Evolutionary conservation across 2,888 invertebrate genomes (phyloP), one percentile per base, ranked within the genome.

Genomic region (Lycaena phlaeas): DNA sequence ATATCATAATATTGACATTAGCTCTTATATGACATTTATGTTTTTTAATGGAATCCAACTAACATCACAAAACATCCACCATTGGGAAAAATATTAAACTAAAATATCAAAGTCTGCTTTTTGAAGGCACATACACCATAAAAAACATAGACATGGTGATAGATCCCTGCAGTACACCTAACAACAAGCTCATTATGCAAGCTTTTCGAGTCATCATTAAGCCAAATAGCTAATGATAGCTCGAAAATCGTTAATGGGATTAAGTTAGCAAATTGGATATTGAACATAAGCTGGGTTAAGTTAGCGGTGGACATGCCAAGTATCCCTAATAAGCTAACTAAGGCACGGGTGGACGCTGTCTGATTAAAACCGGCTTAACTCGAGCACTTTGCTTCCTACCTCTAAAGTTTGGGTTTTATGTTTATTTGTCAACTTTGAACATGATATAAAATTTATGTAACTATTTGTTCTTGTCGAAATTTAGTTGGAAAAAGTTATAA

Each of bases 301-400:
- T 73, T 65, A 53, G 68, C 56, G 70, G 75, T 73, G 71, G 75
- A 72, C 75, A 67, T 58, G 63, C 68, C 67, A 67, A 72, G 70
- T 70, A 68, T 64, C 63, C 56, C 67, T 79, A 77, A 82, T 81
- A 78, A 81, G 74, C 72, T 69, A 75, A 73, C 69, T 74, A 70
- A 71, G 68, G 62, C 70, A 69, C 57, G 61, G 56, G 51, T 48
- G 45, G 53, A 53, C 59, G 57, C 45, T 51, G 55, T 49, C 64
- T 67, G 70, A 74, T 74, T 78, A 78, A 76, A 75, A 72, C 66
- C 61, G 76, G 72, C 70, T 78, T 73, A 76, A 64, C 65, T 64
- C 46, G 52, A 51, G 45, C 53, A 49, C 55, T 59, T 54, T 50
- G 53, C 54, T 53, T 46, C 42, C 45, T 48, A 42, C 28, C 27